phyloP scores from a whole-genome alignment of 2,888 invertebrate species.

The Diloba caeruleocephala region DNA sequence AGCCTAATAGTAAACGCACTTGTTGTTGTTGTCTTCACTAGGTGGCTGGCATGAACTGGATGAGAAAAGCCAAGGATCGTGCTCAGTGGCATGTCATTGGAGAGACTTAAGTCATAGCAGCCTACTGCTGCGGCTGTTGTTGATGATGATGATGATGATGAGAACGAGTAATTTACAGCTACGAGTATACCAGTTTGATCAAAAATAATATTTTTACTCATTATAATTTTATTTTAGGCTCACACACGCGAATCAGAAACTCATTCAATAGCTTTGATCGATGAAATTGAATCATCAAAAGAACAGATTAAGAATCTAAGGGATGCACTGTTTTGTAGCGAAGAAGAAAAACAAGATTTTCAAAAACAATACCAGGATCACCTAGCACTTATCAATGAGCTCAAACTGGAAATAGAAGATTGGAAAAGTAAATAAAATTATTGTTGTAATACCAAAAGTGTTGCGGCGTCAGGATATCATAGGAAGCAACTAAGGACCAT shows the following conservation, averaged over 20 bases:
- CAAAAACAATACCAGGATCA: slow-evolving; percentile 73
- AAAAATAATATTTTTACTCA: not conserved
- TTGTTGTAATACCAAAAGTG: not conserved
- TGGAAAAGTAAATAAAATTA: slow-evolving; percentile 71
- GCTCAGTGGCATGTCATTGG: too few relatives aligned
- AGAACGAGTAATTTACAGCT: too few relatives aligned
- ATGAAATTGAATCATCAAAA: slow-evolving; percentile 76
- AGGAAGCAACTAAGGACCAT: too few relatives aligned
- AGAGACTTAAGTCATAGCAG: too few relatives aligned
- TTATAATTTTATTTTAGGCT: slow-evolving; percentile 24
- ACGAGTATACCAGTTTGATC: not conserved
- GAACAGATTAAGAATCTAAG: slow-evolving; percentile 75
- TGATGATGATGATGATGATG: too few relatives aligned
- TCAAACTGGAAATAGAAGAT: slow-evolving; percentile 74
- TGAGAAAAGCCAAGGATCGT: too few relatives aligned
- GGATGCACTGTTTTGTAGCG: slow-evolving; percentile 69
- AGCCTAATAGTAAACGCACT: too few relatives aligned
- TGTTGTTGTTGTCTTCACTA: too few relatives aligned
- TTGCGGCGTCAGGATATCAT: too few relatives aligned
- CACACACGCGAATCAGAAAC: slow-evolving; percentile 54
- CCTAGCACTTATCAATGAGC: slow-evolving; percentile 71
- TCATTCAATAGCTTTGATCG: slow-evolving; percentile 64
- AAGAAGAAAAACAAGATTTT: slow-evolving; percentile 77
- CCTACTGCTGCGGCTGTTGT: too few relatives aligned
- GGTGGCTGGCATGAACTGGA: too few relatives aligned